phyloP scores from a whole-genome alignment of 2,797 vertebrate species.

The Dallia pectoralis region DNA sequence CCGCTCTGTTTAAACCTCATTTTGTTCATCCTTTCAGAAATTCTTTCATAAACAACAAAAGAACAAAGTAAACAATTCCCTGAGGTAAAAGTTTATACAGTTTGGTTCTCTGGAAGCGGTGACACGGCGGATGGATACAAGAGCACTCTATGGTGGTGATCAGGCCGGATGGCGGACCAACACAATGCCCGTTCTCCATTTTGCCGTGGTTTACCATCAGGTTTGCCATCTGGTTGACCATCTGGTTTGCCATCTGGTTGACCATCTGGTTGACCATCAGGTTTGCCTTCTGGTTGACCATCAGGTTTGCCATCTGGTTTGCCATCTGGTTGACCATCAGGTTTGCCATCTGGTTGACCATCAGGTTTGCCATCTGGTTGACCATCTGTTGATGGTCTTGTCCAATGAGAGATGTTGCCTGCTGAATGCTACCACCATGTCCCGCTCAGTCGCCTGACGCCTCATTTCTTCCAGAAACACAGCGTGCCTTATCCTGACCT shows the following conservation, averaged over 20 bases:
- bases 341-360: too few relatives aligned
- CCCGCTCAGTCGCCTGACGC: constrained; percentile 34
- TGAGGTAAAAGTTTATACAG: constrained; percentile 14
- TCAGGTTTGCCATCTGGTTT: too few relatives aligned
- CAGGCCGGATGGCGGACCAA: constrained; percentile 22
- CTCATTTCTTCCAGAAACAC: constrained; percentile 55
- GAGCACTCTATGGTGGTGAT: constrained; percentile 1
- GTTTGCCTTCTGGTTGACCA: too few relatives aligned
- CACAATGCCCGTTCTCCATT: constrained; percentile 12
- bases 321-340: too few relatives aligned
- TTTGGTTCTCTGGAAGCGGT: constrained; percentile 11
- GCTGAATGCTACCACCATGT: constrained; percentile 50
- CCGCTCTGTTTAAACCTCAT: constrained; percentile 20
- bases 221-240: too few relatives aligned
- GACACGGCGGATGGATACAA: constrained; percentile 20
- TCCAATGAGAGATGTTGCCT: constrained; percentile 46
- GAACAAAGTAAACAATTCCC: neutral
- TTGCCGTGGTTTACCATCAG: constrained; percentile 34
- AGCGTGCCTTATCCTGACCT: constrained; percentile 45
- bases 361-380: too few relatives aligned
- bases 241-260: too few relatives aligned
- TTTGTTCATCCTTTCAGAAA: constrained; percentile 35
- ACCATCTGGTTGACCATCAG: too few relatives aligned
- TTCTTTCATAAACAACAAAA: constrained; percentile 26
- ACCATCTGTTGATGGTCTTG: constrained; percentile 45